Percentiles rank a stretch among this genome's conserved stretches.
phyloP scores from a whole-genome alignment of 2,113 vertebrate species.

The Leucopsar rothschildi region DNA sequence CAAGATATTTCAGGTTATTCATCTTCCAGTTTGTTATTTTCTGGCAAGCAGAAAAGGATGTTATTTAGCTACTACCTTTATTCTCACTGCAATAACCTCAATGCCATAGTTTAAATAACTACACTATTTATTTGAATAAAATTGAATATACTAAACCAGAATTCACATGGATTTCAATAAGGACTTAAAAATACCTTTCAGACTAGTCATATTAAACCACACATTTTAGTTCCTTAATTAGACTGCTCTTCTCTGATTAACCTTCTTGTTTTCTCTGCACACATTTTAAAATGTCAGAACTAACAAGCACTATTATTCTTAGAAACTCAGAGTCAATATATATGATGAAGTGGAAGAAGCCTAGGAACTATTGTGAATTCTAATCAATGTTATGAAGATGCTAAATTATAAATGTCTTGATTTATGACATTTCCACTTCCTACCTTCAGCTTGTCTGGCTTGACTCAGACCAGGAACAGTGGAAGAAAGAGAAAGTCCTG shows the following conservation, averaged over 20 bases:
- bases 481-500: background rate
- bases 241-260: slow-evolving; percentile 5
- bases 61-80: background rate
- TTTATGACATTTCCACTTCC: background rate
- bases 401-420: background rate
- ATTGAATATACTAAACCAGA: background rate
- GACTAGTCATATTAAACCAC: background rate
- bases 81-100: background rate
- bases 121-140: background rate
- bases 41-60: background rate
- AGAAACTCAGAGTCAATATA: background rate
- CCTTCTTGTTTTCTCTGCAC: slow-evolving; percentile 24
- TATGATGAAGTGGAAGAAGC: background rate
- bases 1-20: background rate
- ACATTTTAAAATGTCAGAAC: slow-evolving; percentile 18
- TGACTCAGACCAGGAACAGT: background rate
- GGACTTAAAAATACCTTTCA: background rate
- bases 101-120: background rate
- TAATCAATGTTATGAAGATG: background rate
- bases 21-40: background rate
- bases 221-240: slow-evolving; percentile 34
- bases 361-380: background rate
- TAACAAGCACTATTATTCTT: background rate
- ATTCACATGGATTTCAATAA: background rate
- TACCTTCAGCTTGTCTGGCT: background rate